phyloP scores from a whole-genome alignment of 2,113 vertebrate genomes.

The Condylura cristata region DNA sequence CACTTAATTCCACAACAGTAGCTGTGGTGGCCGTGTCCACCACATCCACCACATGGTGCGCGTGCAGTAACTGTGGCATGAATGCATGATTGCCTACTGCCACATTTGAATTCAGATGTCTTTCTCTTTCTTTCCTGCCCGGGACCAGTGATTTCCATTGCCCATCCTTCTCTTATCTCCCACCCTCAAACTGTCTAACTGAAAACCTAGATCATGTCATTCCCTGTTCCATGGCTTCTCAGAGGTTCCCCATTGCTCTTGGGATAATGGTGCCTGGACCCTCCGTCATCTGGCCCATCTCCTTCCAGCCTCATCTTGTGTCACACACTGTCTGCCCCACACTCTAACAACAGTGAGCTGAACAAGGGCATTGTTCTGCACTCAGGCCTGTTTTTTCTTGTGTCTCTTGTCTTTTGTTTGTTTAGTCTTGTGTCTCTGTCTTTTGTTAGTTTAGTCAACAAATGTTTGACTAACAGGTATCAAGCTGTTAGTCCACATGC shows the following conservation, averaged over 20 bases:
- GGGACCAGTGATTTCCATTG: background rate
- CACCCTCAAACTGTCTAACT: background rate
- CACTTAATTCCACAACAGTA: no score
- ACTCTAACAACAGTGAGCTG: background rate
- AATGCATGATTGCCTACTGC: background rate
- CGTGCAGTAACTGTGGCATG: background rate
- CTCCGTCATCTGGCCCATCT: background rate
- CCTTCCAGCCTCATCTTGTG: background rate
- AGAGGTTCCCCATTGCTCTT: background rate
- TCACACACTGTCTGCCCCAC: background rate
- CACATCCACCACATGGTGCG: rapidly evolving
- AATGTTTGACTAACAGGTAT: background rate
- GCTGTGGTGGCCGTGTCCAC: background rate
- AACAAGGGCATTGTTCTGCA: background rate
- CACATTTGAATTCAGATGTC: background rate
- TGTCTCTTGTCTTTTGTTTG: no score
- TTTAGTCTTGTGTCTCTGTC: background rate
- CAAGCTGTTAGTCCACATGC: background rate
- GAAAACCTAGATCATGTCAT: background rate
- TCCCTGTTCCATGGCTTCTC: background rate
- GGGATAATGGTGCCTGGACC: no score
- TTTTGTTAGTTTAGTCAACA: background rate
- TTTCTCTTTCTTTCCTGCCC: background rate
- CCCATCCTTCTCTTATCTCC: background rate
- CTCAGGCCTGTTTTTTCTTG: background rate